phyloP scores from a whole-genome alignment of 2,113 vertebrate genomes.

The Genyomyrus donnyi region DNA sequence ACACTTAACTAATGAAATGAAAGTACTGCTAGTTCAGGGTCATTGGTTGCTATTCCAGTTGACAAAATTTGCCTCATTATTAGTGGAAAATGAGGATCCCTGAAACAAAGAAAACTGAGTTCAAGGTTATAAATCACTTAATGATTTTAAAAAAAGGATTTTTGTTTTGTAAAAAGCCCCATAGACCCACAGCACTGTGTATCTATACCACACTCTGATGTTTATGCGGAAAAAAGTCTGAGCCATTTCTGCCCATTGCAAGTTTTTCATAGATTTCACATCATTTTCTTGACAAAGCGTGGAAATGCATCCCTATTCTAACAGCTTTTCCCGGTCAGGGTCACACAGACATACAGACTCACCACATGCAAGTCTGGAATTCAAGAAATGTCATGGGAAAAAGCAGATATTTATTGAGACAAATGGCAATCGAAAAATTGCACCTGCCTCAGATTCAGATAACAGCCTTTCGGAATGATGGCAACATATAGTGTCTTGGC shows the following conservation, averaged over 20 bases:
- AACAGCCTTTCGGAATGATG: not conserved
- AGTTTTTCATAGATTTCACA: not conserved
- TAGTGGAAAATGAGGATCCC: not conserved
- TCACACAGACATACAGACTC: not conserved
- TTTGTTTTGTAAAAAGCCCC: not conserved
- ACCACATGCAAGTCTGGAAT: not conserved
- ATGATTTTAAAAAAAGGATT: not conserved
- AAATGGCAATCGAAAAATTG: not conserved
- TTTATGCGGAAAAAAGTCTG: not conserved
- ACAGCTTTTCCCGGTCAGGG: not conserved
- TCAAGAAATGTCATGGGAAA: not conserved
- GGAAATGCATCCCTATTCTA: not conserved
- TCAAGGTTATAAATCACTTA: not conserved
- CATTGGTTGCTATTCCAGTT: not conserved
- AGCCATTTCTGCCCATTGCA: not conserved
- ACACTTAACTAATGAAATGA: not conserved
- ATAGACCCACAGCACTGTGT: not conserved
- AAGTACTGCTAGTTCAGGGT: not conserved
- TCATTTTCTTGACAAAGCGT: not conserved
- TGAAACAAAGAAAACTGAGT: not conserved
- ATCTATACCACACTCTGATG: not conserved
- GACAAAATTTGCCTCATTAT: not conserved
- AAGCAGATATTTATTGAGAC: not conserved
- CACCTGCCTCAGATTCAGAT: not conserved
- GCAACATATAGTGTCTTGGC: not conserved